Conservation (phyloP, 2,888 invertebrate genomes). For the Leptinotarsa rubiginosa region DNA sequence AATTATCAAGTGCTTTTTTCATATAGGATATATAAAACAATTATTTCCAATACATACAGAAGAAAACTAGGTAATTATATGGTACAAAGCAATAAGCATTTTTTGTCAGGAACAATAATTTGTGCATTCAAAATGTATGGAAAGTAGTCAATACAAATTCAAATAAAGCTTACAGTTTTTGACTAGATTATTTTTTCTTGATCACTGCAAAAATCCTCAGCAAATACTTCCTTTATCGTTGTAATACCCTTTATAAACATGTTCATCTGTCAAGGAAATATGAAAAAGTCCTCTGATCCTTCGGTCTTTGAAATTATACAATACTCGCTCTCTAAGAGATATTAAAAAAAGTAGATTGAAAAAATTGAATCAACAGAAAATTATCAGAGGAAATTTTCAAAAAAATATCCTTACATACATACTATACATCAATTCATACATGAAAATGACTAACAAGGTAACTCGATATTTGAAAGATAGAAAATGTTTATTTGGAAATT, state of each 20-base stretch:
- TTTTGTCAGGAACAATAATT: conserved; percentile 28
- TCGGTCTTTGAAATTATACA: neutral
- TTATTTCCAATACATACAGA: conserved; percentile 2
- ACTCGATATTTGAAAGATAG: neutral
- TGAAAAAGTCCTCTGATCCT: neutral
- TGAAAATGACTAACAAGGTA: neutral
- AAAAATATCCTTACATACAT: neutral
- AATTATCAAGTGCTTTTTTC: conserved; percentile 18
- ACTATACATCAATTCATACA: conserved; percentile 15
- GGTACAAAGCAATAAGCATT: conserved; percentile 26
- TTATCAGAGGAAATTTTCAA: conserved; percentile 2
- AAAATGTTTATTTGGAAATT: neutral
- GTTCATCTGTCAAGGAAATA: conserved; percentile 22
- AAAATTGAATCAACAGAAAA: neutral
- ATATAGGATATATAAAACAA: neutral
- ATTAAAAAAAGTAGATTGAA: neutral
- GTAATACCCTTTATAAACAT: conserved; percentile 35
- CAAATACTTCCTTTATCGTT: conserved; percentile 33
- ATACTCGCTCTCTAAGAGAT: no score
- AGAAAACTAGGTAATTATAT: neutral
- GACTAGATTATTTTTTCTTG: conserved; percentile 54
- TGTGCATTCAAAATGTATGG: conserved; percentile 42
- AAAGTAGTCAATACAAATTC: conserved; percentile 45
- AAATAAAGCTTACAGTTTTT: conserved; percentile 57
- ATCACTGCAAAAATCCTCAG: conserved; percentile 64